These are phyloP conservation scores for Drosophila picticornis DNA, from an alignment of 2,888 invertebrate species.

Conservation along the genomic window DNA sequence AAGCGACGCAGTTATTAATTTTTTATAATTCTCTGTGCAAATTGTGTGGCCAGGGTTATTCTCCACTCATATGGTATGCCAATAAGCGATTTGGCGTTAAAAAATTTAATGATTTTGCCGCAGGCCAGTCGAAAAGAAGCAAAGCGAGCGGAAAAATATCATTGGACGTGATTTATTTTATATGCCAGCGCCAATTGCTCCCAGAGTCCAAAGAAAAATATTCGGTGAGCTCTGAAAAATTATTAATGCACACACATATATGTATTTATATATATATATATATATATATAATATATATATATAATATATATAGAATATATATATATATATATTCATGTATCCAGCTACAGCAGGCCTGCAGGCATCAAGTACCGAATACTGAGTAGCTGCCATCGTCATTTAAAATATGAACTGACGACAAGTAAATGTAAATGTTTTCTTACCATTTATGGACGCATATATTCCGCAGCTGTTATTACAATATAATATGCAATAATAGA, in stretches of 20 bases:
- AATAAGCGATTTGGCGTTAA: conserved; percentile 35
- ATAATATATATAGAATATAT: no score
- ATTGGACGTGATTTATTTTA: conserved; percentile 70
- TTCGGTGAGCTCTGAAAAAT: conserved; percentile 46
- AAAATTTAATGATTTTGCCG: conserved; percentile 67
- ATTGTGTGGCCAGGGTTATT: conserved; percentile 39
- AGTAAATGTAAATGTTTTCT: conserved; percentile 12
- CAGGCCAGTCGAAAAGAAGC: conserved; percentile 24
- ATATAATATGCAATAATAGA: conserved; percentile 9
- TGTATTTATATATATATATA: no score
- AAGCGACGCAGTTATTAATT: background rate
- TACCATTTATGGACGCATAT: conserved; percentile 5
- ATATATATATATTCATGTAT: background rate
- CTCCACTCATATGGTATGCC: conserved; percentile 38
- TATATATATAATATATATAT: no score
- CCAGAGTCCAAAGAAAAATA: conserved; percentile 66
- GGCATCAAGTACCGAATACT: conserved; percentile 4
- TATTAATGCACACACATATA: background rate
- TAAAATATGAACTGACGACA: background rate
- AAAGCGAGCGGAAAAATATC: conserved; percentile 51
- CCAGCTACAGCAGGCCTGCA: background rate
- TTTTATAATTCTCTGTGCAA: background rate
- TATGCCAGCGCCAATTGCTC: conserved; percentile 35
- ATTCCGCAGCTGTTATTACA: conserved; percentile 17
- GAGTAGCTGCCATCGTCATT: background rate